Evolutionary conservation across 1,140 invertebrate genomes (phyloP).

Genomic region (Hormaphis cornu): DNA sequence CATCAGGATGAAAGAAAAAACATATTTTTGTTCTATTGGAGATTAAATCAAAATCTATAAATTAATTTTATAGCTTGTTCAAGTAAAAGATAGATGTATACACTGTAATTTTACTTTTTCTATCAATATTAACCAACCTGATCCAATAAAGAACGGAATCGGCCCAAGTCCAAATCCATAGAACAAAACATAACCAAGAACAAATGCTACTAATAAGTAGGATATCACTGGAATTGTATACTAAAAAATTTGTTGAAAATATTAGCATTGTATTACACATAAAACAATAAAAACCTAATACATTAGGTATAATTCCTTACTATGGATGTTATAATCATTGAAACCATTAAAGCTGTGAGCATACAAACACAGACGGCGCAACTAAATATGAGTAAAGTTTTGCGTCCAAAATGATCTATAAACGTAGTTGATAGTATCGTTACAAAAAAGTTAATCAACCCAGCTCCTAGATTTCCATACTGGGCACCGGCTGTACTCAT

Average conservation of each 20-base stretch:
- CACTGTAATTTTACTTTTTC: not conserved
- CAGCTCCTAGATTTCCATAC: slow-evolving; percentile 62
- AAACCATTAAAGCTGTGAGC: slow-evolving; percentile 7
- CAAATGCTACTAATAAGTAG: slow-evolving; percentile 58
- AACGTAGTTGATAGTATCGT: slow-evolving; percentile 53
- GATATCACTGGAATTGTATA: slow-evolving; percentile 55
- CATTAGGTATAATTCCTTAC: slow-evolving; percentile 1
- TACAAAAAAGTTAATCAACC: slow-evolving; percentile 59
- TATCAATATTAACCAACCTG: slow-evolving; percentile 45
- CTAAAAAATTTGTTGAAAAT: slow-evolving; percentile 45
- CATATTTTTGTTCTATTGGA: too few relatives aligned
- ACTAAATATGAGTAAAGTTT: slow-evolving; percentile 51
- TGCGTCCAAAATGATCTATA: slow-evolving; percentile 50
- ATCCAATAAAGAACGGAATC: slow-evolving; percentile 81
- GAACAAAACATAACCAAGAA: slow-evolving; percentile 66
- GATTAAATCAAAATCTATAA: too few relatives aligned
- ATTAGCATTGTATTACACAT: not conserved
- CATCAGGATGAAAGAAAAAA: too few relatives aligned
- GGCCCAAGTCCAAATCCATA: slow-evolving; percentile 77
- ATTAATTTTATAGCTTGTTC: too few relatives aligned
- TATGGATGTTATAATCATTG: not conserved
- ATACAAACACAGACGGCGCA: slow-evolving; percentile 35
- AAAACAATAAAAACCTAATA: not conserved
- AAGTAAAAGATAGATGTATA: too few relatives aligned
- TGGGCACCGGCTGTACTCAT: slow-evolving; percentile 48